Percentiles rank a stretch among this genome's conserved stretches.
Evolutionary conservation across 1,140 invertebrate genomes (phyloP).

Genomic region (Scaptomyza hsui): DNA sequence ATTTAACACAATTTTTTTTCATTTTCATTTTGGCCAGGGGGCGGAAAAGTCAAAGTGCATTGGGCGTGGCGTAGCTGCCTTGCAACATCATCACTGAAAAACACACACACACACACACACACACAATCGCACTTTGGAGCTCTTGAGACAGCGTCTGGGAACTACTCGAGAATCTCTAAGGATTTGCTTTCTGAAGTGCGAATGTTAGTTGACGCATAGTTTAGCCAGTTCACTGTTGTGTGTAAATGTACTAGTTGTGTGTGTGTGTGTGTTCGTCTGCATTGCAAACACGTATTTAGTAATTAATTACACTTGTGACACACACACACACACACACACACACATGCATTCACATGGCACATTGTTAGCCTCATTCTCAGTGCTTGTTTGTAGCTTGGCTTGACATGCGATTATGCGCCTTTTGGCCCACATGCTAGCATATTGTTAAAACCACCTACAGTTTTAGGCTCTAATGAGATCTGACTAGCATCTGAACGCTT

Average conservation of each 20-base stretch:
- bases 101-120: constrained; percentile 15
- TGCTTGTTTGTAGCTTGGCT: constrained; percentile 44
- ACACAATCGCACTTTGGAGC: constrained; percentile 9
- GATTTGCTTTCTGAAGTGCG: constrained; percentile 62
- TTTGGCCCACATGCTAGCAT: constrained; percentile 46
- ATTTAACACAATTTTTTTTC: constrained; percentile 48
- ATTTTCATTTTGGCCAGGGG: neutral
- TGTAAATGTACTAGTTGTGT: constrained; percentile 8
- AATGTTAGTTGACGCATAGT: constrained; percentile 54
- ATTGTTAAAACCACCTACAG: constrained; percentile 45
- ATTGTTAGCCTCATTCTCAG: constrained; percentile 36
- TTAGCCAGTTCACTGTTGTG: constrained; percentile 44
- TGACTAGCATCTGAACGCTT: constrained; percentile 10
- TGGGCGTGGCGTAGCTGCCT: constrained; percentile 23
- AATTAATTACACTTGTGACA: constrained; percentile 75
- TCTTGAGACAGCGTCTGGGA: constrained; percentile 54
- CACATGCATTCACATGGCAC: constrained; percentile 6
- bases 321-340: constrained; percentile 19
- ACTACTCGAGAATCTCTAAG: constrained; percentile 12
- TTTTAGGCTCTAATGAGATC: constrained; percentile 22
- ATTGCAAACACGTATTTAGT: constrained; percentile 72
- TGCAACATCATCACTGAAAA: constrained; percentile 34
- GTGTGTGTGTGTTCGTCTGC: constrained; percentile 15
- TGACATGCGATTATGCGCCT: constrained; percentile 69
- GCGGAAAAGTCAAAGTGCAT: constrained; percentile 18